Evolutionary conservation across 2,888 invertebrate species (phyloP), one percentile per base, ranked within the genome.

Genomic region (Cheilosia urbana): DNA sequence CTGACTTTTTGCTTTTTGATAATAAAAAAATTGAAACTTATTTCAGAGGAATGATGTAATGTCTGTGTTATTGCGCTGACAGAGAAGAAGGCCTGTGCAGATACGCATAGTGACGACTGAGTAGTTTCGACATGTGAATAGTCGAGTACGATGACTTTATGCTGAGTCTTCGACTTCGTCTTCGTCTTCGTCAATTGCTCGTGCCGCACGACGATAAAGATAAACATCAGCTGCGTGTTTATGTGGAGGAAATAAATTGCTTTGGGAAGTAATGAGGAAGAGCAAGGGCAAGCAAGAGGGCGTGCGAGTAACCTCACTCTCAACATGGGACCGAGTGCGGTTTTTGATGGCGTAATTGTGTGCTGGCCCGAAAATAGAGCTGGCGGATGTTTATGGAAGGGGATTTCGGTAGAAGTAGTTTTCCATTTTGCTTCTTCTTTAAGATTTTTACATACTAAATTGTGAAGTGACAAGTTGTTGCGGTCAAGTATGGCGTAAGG

Each of bases 31-130:
- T 49, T 62, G 75, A 80, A 72, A 83, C 19, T 83, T 78, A 78
- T 83, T 83, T 79, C 63, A 24, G 58, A 69, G 58, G 57, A 79
- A 47, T 83, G 83, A 83, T 79, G 83, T 83, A 83, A 83, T 79
- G 55, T 15, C 30, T 62, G 17, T 4, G 68, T 19, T 24, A 45
- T 45, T 68, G 37, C n/a, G 37, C 21, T 19, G 45, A 19, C 45
- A 47, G 47, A 27, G 13, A 34, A 7, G 15, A 27, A 17, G 17
- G 2, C 30, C n/a, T 7, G 55, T 17, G n/a, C n/a, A 24, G 7
- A 24, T 37, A 45, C 55, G 63, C 19, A 66, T 40, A 30, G 55
- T 63, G 69, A 27, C 57, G 75, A 76, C 34, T 51, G 68, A 69
- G 55, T 30, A 27, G 69, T 77, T 77, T 77, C 49, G 42, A 51